These are phyloP conservation scores for Rhea pennata DNA, from an alignment of 2,113 vertebrate species.

Conservation along the genomic window DNA sequence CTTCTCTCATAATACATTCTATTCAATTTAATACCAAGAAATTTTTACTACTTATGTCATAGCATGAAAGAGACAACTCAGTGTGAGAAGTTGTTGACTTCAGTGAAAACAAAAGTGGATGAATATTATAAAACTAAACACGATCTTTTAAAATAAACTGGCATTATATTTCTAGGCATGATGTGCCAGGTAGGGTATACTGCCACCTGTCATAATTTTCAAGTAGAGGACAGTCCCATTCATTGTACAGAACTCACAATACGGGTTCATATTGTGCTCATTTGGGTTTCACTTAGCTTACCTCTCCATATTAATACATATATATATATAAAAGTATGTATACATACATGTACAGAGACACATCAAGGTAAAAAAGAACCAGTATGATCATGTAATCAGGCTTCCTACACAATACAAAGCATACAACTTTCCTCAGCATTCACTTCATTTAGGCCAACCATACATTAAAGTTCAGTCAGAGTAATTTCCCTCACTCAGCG, in stretches of 20 bases:
- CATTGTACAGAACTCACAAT: background rate
- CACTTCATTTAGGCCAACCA: background rate
- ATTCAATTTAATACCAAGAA: background rate
- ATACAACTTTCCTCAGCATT: background rate
- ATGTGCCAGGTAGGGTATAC: background rate
- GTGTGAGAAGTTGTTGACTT: background rate
- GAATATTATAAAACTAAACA: background rate
- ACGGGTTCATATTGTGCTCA: background rate
- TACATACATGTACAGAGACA: background rate
- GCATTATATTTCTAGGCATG: background rate
- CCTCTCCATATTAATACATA: background rate
- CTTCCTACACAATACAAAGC: background rate
- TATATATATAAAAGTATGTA: background rate
- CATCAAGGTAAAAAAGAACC: background rate
- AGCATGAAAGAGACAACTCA: background rate
- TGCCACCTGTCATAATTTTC: background rate
- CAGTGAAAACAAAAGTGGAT: background rate
- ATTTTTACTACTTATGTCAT: background rate
- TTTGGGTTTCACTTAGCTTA: background rate
- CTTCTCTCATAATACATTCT: background rate
- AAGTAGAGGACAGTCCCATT: background rate
- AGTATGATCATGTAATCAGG: background rate
- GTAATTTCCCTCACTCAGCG: background rate
- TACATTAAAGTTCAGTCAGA: background rate
- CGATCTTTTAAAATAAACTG: background rate